These are phyloP conservation scores for Petrolisthes manimaculis DNA, from an alignment of 2,888 invertebrate species.

Conservation along the genomic window DNA sequence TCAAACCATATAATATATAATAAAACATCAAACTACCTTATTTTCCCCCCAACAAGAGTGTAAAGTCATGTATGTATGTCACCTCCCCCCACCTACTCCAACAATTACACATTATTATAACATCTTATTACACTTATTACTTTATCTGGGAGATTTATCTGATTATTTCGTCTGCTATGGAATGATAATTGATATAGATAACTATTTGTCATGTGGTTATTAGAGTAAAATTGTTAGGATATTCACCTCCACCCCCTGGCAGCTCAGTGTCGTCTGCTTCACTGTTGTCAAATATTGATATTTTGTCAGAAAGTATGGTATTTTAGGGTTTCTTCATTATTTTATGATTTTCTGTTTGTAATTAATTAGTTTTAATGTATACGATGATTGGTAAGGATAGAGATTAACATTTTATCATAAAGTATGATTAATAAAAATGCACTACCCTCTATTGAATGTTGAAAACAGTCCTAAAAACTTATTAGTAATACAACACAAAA, in stretches of 20 bases:
- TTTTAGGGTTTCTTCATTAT: not conserved
- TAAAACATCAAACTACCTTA: too few species aligned
- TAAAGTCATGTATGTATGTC: too few species aligned
- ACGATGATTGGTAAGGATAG: not conserved
- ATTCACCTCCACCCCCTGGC: conserved; percentile 22
- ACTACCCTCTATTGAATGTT: not conserved
- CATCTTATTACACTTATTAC: not conserved
- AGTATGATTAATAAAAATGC: not conserved
- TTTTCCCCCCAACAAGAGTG: too few species aligned
- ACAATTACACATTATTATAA: not conserved
- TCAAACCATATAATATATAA: too few species aligned
- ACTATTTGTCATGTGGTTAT: not conserved
- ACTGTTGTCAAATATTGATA: conserved; percentile 58
- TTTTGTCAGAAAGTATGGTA: conserved; percentile 45
- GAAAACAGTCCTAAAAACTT: not conserved
- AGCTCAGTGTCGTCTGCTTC: conserved; percentile 46
- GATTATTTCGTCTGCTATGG: not conserved
- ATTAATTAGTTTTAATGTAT: not conserved
- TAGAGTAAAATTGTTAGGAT: not conserved
- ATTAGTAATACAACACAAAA: too few species aligned
- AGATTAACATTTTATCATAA: not conserved
- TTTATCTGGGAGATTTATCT: not conserved
- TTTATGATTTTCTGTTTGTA: not conserved
- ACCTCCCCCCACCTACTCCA: too few species aligned
- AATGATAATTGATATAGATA: not conserved